A percentile compares a stretch with the other conserved stretches of the same genome.
phyloP scores from a whole-genome alignment of 2,888 invertebrate species.

The Tetranychus piercei region DNA sequence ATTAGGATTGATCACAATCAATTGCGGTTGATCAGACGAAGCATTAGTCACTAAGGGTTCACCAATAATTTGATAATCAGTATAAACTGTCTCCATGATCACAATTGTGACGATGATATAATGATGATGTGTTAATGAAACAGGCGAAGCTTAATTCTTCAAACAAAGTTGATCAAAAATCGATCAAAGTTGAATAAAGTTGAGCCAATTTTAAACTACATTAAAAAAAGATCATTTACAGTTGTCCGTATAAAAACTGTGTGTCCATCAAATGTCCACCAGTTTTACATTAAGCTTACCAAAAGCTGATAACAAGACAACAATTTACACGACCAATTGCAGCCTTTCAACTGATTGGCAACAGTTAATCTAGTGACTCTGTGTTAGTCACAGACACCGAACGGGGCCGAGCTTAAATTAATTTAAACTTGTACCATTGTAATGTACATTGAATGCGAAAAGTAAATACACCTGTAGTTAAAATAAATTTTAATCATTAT shows the following conservation, averaged over 20 bases:
- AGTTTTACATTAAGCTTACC: neutral
- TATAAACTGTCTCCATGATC: neutral
- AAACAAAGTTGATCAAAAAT: neutral
- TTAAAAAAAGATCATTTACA: no score
- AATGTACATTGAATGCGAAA: neutral
- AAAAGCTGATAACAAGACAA: neutral
- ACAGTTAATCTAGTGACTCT: neutral
- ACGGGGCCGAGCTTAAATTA: neutral
- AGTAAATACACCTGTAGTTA: slow-evolving; percentile 1
- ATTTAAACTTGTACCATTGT: neutral
- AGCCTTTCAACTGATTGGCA: neutral
- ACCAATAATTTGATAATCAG: neutral
- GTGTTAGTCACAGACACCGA: neutral
- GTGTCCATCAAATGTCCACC: neutral
- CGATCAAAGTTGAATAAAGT: no score
- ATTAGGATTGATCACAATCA: neutral
- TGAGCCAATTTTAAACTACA: no score
- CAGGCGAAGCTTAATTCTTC: neutral
- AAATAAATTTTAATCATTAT: neutral
- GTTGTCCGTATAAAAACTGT: neutral
- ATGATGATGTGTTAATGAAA: neutral
- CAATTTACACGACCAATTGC: neutral
- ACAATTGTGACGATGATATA: neutral
- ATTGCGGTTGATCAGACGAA: neutral
- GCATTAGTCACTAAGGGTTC: neutral